A percentile compares a stretch with the other conserved stretches of the same genome.
These are phyloP conservation scores for Nyctibius grandis DNA, from an alignment of 2,797 vertebrate genomes.

Conservation along the genomic window DNA sequence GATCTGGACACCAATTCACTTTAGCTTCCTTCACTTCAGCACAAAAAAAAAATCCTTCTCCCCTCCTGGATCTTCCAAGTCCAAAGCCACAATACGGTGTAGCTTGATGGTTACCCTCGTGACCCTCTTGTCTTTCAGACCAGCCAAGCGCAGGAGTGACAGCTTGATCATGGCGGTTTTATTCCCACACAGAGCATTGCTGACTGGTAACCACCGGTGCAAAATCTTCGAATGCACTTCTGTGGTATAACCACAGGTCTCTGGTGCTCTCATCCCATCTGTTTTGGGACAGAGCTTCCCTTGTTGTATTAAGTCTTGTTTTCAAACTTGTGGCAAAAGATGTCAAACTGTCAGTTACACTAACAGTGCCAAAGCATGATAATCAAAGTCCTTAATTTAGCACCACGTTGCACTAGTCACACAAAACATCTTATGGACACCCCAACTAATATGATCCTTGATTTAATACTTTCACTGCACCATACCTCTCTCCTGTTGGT, in stretches of 20 bases:
- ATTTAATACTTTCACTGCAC: neutral
- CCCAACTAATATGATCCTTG: neutral
- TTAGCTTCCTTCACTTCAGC: neutral
- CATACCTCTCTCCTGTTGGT: slow-evolving; percentile 83
- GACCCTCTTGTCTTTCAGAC: neutral
- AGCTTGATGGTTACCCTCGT: neutral
- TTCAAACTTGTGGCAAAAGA: neutral
- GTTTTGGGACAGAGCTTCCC: neutral
- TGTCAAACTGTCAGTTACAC: neutral
- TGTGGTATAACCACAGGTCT: neutral
- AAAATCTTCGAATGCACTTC: neutral
- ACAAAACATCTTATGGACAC: neutral
- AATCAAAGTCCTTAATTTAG: neutral
- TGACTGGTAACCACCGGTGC: neutral
- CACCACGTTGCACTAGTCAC: neutral
- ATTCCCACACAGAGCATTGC: accelerated
- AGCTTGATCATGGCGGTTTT: neutral
- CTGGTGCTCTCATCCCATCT: neutral
- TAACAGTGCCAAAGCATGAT: neutral
- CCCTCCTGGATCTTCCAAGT: neutral
- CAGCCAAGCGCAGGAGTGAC: neutral
- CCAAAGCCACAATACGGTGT: neutral
- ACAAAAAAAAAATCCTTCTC: neutral
- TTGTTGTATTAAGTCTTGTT: neutral
- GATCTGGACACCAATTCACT: neutral